Base-by-base conservation (phyloP, 2,113 vertebrate genomes). In the Conger conger region DNA sequence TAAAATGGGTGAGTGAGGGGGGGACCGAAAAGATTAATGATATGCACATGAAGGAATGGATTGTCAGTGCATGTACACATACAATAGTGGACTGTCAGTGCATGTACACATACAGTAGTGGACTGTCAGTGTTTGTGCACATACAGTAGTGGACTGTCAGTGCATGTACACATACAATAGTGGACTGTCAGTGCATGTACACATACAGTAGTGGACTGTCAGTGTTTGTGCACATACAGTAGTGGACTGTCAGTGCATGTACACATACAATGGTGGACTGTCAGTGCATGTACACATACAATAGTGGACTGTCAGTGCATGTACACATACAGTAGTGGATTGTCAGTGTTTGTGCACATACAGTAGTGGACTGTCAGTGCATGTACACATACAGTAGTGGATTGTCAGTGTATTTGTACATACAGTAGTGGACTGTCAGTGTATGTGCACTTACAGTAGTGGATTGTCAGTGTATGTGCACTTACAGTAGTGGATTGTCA, bases 1-100 rank as follows among this genome's bases (percentile, higher is more conserved):
- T 82, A 0, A 93, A 80, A 91, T 96, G 95, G 95, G 96, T 96
- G 82, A 82, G 94, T 89, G 4, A 50, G 20, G 63, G 80, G 35
- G 18, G 0, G 45, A 50, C 45, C 7, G 15, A 50, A 63, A 63
- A 27, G 57, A n/a, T n/a, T n/a, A n/a, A n/a, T n/a, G n/a, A n/a
- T n/a, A n/a, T n/a, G n/a, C n/a, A n/a, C n/a, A n/a, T n/a, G n/a
- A n/a, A n/a, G n/a, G n/a, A n/a, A n/a, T n/a, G n/a, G n/a, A n/a
- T n/a, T n/a, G 45, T 13, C 0, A 11, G 57, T 11, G 13, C n/a
- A 4, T 78, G 30, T 36, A 36, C 11, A 9, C 7, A 9, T 53
- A 53, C 50, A 53, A n/a, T n/a, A n/a, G n/a, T n/a, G n/a, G n/a
- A n/a, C n/a, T 50, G 5, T 50, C 13, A 35, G 79, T 36, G 17